Conservation (phyloP, 2,797 vertebrate genomes). For the Pangasius mekongensis region DNA sequence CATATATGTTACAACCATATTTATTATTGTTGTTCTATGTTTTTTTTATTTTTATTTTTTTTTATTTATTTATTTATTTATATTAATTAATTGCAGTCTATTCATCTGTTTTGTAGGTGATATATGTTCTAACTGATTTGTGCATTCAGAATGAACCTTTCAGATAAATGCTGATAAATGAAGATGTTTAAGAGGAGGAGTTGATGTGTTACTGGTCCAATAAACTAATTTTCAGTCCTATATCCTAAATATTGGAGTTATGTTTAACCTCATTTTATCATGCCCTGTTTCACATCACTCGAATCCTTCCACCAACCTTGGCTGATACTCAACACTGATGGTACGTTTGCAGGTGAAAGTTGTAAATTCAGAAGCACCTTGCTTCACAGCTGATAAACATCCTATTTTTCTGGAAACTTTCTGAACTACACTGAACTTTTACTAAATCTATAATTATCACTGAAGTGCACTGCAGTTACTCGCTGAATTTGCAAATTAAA, state of each 20-base stretch:
- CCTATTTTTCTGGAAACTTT: no score
- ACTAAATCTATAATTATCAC: no score
- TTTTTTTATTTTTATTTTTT: no score
- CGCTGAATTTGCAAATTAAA: no score
- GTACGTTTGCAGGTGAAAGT: no score
- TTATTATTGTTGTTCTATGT: not conserved
- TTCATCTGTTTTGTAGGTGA: not conserved
- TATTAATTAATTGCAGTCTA: not conserved
- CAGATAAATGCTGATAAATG: not conserved
- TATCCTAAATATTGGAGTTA: not conserved
- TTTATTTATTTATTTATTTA: not conserved
- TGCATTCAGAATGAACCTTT: not conserved
- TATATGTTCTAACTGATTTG: not conserved
- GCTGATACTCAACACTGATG: no score
- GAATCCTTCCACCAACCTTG: not conserved
- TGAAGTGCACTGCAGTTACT: no score
- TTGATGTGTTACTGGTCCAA: not conserved
- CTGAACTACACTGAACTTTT: not conserved
- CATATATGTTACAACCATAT: not conserved
- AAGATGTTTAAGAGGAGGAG: not conserved
- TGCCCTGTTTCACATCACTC: not conserved
- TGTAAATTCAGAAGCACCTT: no score
- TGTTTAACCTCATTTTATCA: not conserved
- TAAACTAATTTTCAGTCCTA: not conserved
- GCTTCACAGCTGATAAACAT: no score